phyloP scores from a whole-genome alignment of 2,113 vertebrate species.

The Pheucticus melanocephalus region DNA sequence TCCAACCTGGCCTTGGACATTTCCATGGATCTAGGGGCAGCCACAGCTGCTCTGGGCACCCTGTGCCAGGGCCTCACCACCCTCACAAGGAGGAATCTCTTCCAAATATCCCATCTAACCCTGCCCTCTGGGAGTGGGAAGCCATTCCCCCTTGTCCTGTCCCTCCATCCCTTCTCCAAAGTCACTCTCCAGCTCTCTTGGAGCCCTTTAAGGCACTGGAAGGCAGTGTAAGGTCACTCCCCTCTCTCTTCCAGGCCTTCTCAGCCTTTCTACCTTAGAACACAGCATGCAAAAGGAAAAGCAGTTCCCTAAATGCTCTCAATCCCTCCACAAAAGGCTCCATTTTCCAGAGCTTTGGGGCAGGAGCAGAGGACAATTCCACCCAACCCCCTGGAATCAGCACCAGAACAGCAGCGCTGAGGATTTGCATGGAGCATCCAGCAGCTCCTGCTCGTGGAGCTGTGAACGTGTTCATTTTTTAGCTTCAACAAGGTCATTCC shows the following conservation, averaged over 20 bases:
- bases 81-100: fast-evolving
- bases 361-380: neutral
- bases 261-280: neutral
- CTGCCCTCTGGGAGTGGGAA: neutral
- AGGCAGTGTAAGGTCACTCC: fast-evolving
- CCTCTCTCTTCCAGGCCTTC: neutral
- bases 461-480: slow-evolving; percentile 32
- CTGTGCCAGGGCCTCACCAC: fast-evolving
- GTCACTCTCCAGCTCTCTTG: neutral
- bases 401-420: neutral
- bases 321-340: neutral
- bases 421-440: neutral
- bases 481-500: slow-evolving; percentile 53
- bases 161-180: neutral
- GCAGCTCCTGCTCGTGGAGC: neutral
- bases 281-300: neutral
- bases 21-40: neutral
- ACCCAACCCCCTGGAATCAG: fast-evolving
- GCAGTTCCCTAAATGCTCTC: fast-evolving
- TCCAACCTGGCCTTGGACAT: neutral
- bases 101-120: fast-evolving
- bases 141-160: too few species aligned
- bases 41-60: neutral
- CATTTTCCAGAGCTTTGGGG: fast-evolving
- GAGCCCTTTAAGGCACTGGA: neutral